phyloP scores from a whole-genome alignment of 2,113 vertebrate genomes.

The Azemiops feae region DNA sequence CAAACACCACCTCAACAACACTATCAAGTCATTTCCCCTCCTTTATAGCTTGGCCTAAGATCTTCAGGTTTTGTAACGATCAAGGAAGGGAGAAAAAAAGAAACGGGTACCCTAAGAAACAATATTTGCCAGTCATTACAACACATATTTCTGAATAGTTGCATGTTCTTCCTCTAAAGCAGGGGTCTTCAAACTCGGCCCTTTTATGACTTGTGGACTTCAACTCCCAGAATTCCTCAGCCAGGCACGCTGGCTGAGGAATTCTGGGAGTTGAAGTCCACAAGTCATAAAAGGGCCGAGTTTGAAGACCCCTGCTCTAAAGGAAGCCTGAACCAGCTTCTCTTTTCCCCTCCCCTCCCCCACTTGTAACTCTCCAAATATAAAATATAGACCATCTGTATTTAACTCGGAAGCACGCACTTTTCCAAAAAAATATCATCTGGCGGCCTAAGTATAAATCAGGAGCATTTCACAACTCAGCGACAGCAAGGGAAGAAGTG shows the following conservation, averaged over 20 bases:
- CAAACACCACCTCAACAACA: not conserved
- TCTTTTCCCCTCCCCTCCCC: not conserved
- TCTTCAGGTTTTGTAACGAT: not conserved
- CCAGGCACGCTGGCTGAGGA: no score
- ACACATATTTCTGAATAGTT: not conserved
- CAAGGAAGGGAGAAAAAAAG: rapidly evolving
- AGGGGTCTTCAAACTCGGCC: no score
- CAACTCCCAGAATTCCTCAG: no score
- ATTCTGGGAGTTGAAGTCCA: no score
- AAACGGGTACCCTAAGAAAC: not conserved
- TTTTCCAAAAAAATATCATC: not conserved
- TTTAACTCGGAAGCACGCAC: not conserved
- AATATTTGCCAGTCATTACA: not conserved
- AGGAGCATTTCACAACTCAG: not conserved
- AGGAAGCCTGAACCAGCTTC: not conserved
- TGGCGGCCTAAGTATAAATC: not conserved
- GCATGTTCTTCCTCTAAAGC: not conserved
- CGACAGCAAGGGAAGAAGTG: not conserved
- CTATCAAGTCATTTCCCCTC: no score
- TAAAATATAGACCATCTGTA: not conserved
- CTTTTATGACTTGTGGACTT: no score
- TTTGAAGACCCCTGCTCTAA: not conserved
- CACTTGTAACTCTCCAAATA: not conserved
- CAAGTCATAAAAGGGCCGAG: no score
- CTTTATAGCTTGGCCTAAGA: not conserved